Evolutionary conservation across 2,888 invertebrate species (phyloP).

Genomic region (Ichneumoninae sp.): DNA sequence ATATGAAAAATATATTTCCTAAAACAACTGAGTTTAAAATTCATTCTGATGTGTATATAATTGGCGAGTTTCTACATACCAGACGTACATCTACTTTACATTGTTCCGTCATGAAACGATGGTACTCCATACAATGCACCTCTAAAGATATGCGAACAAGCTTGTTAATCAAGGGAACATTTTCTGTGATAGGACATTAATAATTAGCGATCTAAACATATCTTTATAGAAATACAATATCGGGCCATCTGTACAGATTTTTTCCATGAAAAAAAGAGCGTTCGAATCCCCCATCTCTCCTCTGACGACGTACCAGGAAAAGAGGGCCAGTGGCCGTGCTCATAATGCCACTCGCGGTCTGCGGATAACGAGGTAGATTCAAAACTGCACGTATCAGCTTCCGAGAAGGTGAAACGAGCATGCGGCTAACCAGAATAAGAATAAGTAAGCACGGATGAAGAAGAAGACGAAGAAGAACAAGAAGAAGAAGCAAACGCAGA

Average conservation of each 20-base stretch:
- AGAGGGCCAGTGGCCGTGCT: constrained; percentile 28
- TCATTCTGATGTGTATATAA: no score
- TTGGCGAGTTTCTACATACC: no score
- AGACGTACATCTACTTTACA: no score
- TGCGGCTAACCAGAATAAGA: constrained; percentile 32
- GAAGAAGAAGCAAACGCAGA: constrained; percentile 6
- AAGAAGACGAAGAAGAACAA: constrained; percentile 4
- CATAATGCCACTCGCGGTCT: constrained; percentile 49
- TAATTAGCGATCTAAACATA: neutral
- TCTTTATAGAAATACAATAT: neutral
- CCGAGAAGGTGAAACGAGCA: constrained; percentile 57
- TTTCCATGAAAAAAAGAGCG: neutral
- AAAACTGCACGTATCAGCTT: constrained; percentile 62
- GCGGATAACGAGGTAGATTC: constrained; percentile 62
- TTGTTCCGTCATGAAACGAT: no score
- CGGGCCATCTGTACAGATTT: neutral
- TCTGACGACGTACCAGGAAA: constrained; percentile 23
- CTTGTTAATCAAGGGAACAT: neutral
- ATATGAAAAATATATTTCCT: no score
- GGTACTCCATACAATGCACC: neutral
- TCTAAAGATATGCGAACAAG: neutral
- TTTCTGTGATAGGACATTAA: neutral
- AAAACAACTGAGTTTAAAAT: no score
- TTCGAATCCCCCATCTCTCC: constrained; percentile 3
- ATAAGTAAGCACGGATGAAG: constrained; percentile 52